Percentiles rank a stretch among this genome's conserved stretches.
phyloP scores from a whole-genome alignment of 1,140 invertebrate species.

The Batillaria attramentaria region DNA sequence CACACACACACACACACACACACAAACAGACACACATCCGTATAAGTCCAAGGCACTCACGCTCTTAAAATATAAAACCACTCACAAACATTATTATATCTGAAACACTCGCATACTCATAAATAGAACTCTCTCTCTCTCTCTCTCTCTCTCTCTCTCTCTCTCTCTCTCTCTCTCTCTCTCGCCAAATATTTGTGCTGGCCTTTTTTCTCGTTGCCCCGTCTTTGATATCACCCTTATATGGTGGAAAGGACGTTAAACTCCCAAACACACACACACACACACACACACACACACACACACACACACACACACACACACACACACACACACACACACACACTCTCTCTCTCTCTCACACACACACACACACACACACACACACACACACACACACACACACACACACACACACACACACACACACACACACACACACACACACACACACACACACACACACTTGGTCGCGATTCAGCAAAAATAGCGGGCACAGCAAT shows the following conservation, averaged over 20 bases:
- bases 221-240: too few species aligned
- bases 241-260: too few species aligned
- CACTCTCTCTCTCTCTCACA: constrained; percentile 6
- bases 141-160: too few species aligned
- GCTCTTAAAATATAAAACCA: too few species aligned
- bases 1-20: constrained; percentile 13
- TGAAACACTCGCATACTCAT: too few species aligned
- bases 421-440: constrained; percentile 27
- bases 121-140: too few species aligned
- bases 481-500: too few species aligned
- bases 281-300: constrained; percentile 5
- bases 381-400: constrained; percentile 25
- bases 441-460: constrained; percentile 25
- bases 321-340: not conserved
- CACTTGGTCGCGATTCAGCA: too few species aligned
- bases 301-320: not conserved
- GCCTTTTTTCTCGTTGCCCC: too few species aligned
- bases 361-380: constrained; percentile 24
- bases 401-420: constrained; percentile 26
- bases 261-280: not conserved
- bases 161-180: too few species aligned
- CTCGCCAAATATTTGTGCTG: too few species aligned
- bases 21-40: not conserved
- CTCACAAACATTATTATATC: too few species aligned
- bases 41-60: not conserved